phyloP scores from a whole-genome alignment of 1,140 invertebrate genomes.

The Gonatopus flavifemur region DNA sequence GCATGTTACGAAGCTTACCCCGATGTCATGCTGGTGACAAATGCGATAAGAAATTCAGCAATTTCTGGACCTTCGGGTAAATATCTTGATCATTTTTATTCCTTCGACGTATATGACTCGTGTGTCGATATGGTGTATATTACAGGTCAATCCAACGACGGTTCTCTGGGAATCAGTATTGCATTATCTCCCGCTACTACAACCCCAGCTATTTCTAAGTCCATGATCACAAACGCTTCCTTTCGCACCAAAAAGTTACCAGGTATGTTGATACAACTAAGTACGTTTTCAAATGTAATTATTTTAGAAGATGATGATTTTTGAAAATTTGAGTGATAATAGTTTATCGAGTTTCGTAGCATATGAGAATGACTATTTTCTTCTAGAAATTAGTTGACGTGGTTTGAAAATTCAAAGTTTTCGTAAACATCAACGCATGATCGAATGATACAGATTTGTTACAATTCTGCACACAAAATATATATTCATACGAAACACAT shows the following conservation, averaged over 20 bases:
- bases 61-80: conserved; percentile 70
- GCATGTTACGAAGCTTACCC: conserved; percentile 85
- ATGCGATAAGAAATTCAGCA: conserved; percentile 84
- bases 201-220: conserved; percentile 81
- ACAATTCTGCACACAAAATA: too few species aligned
- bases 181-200: conserved; percentile 78
- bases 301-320: too few species aligned
- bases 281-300: too few species aligned
- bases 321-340: too few species aligned
- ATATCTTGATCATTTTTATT: too few species aligned
- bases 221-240: conserved; percentile 96
- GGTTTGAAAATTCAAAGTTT: too few species aligned
- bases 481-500: too few species aligned
- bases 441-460: too few species aligned
- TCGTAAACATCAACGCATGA: too few species aligned
- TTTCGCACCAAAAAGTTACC: conserved; percentile 95
- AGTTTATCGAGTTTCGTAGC: too few species aligned
- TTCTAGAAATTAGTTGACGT: too few species aligned
- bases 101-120: conserved; percentile 2
- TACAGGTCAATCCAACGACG: conserved; percentile 72
- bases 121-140: conserved; percentile 22
- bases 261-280: conserved; percentile 59
- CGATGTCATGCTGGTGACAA: conserved; percentile 86
- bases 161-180: conserved; percentile 78
- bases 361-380: too few species aligned